phyloP scores from a whole-genome alignment of 2,888 invertebrate species.

The Volucella inanis region DNA sequence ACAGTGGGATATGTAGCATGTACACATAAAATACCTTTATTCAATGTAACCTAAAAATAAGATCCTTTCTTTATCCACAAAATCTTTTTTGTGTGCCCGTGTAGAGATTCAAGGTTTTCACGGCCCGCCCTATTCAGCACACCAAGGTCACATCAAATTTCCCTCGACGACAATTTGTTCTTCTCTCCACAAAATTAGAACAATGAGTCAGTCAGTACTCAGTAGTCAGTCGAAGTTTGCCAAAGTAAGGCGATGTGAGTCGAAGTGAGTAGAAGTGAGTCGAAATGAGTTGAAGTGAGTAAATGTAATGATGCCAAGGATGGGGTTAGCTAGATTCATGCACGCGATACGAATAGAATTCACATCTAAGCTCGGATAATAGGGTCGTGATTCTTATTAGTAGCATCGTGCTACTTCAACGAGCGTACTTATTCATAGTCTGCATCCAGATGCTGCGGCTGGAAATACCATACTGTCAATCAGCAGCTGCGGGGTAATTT shows the following conservation, averaged over 20 bases:
- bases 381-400: conserved; percentile 38
- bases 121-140: conserved; percentile 20
- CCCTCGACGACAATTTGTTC: conserved; percentile 45
- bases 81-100: conserved; percentile 27
- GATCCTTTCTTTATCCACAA: conserved; percentile 61
- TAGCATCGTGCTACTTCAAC: not conserved
- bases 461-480: conserved; percentile 55
- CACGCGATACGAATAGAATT: not conserved
- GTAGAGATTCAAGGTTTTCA: conserved; percentile 56
- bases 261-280: too few relatives aligned
- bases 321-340: too few relatives aligned
- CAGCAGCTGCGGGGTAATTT: conserved; percentile 40
- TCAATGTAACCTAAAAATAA: not conserved
- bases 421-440: too few relatives aligned
- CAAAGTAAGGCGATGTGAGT: too few relatives aligned
- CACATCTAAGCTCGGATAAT: conserved; percentile 39
- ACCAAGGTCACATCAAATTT: conserved; percentile 60
- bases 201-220: conserved; percentile 35
- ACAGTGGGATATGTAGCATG: conserved; percentile 1
- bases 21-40: too few relatives aligned
- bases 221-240: not conserved
- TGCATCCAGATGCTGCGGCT: conserved; percentile 63
- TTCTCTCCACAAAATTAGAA: conserved; percentile 44
- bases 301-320: too few relatives aligned
- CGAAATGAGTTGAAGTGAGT: too few relatives aligned